Base-by-base conservation (phyloP, 2,888 invertebrate genomes). In the Cinara cedri region DNA sequence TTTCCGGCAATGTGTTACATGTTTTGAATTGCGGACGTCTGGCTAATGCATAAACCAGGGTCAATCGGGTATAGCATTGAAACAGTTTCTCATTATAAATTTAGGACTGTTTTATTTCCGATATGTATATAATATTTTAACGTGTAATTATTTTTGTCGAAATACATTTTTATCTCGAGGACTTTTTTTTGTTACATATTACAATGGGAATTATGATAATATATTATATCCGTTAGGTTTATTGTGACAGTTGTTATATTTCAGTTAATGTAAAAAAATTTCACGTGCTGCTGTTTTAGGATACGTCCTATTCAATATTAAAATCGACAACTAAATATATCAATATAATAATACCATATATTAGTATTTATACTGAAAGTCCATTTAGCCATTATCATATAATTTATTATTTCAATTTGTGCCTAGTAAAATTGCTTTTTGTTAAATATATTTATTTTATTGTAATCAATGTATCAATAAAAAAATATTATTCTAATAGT, bases 1-100 rank as follows among this genome's bases (percentile, higher is more conserved):
- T 26, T 74, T 74, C 74, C 74, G 74, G 74, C 63, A 74, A 74
- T 63, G 63, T 63, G 74, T 21, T 74, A 54, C 63, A 51, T 63
- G 63, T 54, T 74, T 63, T 42, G 51, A 62, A 74, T 74, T 24
- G 74, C 63, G 62, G 60, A 72, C 72, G 42, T 51, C 21, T 54
- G 51, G 54, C 21, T 51, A 74, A 63, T 54, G 21, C 24, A 21
- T 16, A 46, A 68, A 60, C 49, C 76, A 70, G 68, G 76, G 76
- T 68, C 68, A 70, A 68, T 34, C 16, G 46, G 24, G 46, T 60
- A n/a, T n/a, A 34, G 34, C 76, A 78, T 78, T 78, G 76, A 60
- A 68, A 57, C 21, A n/a, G 76, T 70, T 78, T 49, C 19, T 60
- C 54, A 68, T 60, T 57, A 75, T 66, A 9, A 34, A 42, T 76